A percentile compares a stretch with the other conserved stretches of the same genome.
Conservation (phyloP, 2,797 vertebrate species). For the Knipowitschia caucasica region DNA sequence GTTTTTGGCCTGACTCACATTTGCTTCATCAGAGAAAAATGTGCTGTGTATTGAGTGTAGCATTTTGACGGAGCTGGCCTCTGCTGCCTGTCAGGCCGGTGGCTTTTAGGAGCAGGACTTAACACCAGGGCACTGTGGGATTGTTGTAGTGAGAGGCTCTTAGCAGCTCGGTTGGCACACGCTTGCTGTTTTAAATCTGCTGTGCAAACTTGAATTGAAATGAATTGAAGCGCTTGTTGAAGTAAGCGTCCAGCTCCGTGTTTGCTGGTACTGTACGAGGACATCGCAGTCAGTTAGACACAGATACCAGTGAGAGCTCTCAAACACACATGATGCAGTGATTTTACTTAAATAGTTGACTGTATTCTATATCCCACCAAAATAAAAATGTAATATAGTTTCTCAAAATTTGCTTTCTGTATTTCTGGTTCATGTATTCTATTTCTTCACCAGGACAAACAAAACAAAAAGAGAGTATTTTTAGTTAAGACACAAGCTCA, state of each 20-base stretch:
- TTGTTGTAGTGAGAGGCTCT: slow-evolving; percentile 19
- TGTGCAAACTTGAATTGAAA: too few species aligned
- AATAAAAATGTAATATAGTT: too few species aligned
- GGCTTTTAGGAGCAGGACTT: slow-evolving; percentile 14
- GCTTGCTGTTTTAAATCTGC: too few species aligned
- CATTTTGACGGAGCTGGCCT: slow-evolving; percentile 40
- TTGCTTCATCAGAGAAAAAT: slow-evolving; percentile 86
- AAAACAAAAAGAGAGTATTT: too few species aligned
- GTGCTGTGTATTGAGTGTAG: slow-evolving; percentile 66
- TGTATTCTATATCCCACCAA: too few species aligned
- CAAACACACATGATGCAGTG: not conserved
- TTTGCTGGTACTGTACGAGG: slow-evolving; percentile 52
- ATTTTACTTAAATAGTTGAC: too few species aligned
- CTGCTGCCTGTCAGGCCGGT: slow-evolving; percentile 20
- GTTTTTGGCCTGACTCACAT: slow-evolving; percentile 76
- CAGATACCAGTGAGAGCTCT: not conserved
- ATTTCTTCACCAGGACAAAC: too few species aligned
- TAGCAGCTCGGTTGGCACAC: slow-evolving; percentile 6
- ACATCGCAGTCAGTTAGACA: slow-evolving; percentile 53
- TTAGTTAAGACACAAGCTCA: too few species aligned
- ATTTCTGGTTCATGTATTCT: too few species aligned
- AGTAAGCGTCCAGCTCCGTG: not conserved
- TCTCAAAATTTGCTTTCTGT: too few species aligned
- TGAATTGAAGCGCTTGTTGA: too few species aligned
- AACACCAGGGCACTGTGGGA: slow-evolving; percentile 22